These are phyloP conservation scores for Solea solea DNA, from an alignment of 2,113 vertebrate species.

Conservation along the genomic window DNA sequence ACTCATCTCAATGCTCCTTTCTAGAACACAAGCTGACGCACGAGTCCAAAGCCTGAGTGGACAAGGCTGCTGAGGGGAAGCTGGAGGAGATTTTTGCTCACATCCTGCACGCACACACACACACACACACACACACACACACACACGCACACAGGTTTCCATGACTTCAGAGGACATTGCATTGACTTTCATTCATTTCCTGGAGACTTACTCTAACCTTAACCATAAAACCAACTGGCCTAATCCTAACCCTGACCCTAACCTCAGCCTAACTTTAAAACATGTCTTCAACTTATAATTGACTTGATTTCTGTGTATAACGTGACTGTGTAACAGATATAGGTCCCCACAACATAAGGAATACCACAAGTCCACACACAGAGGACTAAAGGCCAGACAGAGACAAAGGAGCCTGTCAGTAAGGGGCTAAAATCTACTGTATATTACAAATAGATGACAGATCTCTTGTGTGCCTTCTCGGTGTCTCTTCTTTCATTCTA, in stretches of 20 bases:
- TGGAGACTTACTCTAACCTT: too few relatives aligned
- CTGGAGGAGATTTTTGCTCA: slow-evolving; percentile 51
- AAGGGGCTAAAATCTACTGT: slow-evolving; percentile 45
- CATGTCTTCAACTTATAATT: too few relatives aligned
- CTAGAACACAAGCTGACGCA: slow-evolving; percentile 47
- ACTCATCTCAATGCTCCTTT: slow-evolving; percentile 40
- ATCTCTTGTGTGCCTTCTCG: slow-evolving; percentile 16
- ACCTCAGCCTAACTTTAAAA: too few relatives aligned
- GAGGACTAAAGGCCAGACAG: slow-evolving; percentile 17
- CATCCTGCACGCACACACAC: slow-evolving; percentile 23
- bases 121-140: slow-evolving; percentile 12
- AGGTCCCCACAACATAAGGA: too few relatives aligned
- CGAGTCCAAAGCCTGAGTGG: slow-evolving; percentile 46
- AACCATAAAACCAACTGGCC: too few relatives aligned
- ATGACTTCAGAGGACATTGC: too few relatives aligned
- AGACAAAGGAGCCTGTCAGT: slow-evolving; percentile 37
- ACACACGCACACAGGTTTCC: slow-evolving; percentile 8
- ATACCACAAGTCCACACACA: background rate
- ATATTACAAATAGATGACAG: slow-evolving; percentile 54
- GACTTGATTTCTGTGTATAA: too few relatives aligned
- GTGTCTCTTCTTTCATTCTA: slow-evolving; percentile 4
- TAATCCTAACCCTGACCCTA: too few relatives aligned
- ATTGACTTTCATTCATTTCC: too few relatives aligned
- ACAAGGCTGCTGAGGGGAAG: slow-evolving; percentile 48
- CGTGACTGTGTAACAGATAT: too few relatives aligned